Conservation (phyloP, 2,888 invertebrate genomes). For the Fragum sueziense region DNA sequence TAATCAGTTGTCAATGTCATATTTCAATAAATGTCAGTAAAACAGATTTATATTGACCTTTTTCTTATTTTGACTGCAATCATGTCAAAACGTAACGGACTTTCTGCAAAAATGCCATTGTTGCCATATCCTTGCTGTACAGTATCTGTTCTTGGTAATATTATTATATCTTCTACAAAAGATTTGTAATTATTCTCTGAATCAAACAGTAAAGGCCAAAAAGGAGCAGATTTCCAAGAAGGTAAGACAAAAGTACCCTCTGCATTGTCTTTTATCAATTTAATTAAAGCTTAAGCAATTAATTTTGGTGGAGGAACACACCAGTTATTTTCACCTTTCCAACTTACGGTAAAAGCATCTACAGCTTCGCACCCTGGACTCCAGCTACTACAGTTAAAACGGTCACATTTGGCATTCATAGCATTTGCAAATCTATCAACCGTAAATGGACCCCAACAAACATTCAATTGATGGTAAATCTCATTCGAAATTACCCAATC, state of each 20-base stretch:
- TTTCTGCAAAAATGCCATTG: conserved; percentile 32
- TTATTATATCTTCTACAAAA: conserved; percentile 4
- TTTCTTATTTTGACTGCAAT: conserved; percentile 31
- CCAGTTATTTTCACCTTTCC: conserved; percentile 20
- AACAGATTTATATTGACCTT: too few species aligned
- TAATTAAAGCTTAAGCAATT: neutral
- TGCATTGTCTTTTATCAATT: conserved; percentile 2
- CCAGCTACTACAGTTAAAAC: conserved; percentile 29
- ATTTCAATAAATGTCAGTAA: too few species aligned
- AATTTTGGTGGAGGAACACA: conserved; percentile 35
- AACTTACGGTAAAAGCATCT: conserved; percentile 9
- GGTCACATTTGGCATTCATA: conserved; percentile 23
- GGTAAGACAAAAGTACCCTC: conserved; percentile 27
- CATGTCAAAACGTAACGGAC: conserved; percentile 23
- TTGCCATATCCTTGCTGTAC: conserved; percentile 7
- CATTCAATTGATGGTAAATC: conserved; percentile 5
- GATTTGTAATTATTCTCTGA: neutral
- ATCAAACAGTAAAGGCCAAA: conserved; percentile 13
- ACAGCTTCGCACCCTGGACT: conserved; percentile 19
- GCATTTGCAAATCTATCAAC: conserved; percentile 20
- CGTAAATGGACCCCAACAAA: conserved; percentile 18
- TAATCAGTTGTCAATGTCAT: too few species aligned
- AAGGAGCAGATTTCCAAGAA: conserved; percentile 32
- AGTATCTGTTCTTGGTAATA: conserved; percentile 15
- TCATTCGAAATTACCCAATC: conserved; percentile 13